These are phyloP conservation scores for Imbricaverruca yamaguchii DNA, from an alignment of 2,888 invertebrate genomes.

Conservation along the genomic window DNA sequence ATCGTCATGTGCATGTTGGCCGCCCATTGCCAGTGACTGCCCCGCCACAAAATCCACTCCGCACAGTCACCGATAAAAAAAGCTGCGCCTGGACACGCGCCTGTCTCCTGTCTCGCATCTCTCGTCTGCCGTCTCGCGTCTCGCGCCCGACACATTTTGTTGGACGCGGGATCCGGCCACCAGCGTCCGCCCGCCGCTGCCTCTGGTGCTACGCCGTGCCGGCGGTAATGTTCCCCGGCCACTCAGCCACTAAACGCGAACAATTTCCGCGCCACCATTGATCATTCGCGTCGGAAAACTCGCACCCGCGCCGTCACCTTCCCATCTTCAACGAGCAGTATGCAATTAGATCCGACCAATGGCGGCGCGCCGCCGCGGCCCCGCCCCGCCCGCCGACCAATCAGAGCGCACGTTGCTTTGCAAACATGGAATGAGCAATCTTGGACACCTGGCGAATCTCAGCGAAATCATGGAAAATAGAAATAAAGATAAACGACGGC, in stretches of 20 bases:
- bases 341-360: slow-evolving; percentile 14
- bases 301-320: background rate
- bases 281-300: background rate
- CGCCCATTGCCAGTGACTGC: no score
- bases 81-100: no score
- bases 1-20: no score
- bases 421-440: slow-evolving; percentile 2
- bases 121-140: no score
- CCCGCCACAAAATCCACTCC: no score
- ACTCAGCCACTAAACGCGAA: background rate
- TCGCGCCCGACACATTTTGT: no score
- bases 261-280: slow-evolving; percentile 12
- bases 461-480: slow-evolving; percentile 21
- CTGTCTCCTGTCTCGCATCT: no score
- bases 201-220: background rate
- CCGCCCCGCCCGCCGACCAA: background rate
- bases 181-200: no score
- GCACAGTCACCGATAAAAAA: no score
- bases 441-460: background rate
- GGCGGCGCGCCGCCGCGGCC: background rate
- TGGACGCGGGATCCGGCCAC: no score
- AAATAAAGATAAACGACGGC: slow-evolving; percentile 16
- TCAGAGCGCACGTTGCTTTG: background rate
- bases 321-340: background rate
- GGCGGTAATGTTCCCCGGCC: background rate